A percentile compares a stretch with the other conserved stretches of the same genome.
Conservation (phyloP, 2,113 vertebrate species). For the Hippocampus zosterae region DNA sequence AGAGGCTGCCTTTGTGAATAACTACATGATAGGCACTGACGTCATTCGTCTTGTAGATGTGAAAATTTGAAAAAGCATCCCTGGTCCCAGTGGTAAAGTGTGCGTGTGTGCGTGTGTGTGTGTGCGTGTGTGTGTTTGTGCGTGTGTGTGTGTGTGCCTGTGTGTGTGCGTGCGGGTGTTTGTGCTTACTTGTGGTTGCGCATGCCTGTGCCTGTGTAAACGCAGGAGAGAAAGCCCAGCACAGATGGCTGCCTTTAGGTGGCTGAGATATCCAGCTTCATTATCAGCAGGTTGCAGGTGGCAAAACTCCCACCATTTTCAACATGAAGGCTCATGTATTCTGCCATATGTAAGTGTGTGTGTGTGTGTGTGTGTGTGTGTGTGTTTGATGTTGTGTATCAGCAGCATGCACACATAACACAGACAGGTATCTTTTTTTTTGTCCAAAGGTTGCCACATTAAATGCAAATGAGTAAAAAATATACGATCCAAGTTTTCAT, state of each 20-base stretch:
- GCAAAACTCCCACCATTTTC: conserved; percentile 39
- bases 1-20: not conserved
- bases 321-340: conserved; percentile 14
- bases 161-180: conserved; percentile 18
- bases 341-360: not conserved
- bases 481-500: no score
- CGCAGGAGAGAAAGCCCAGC: conserved; percentile 44
- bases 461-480: not conserved
- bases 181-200: conserved; percentile 10
- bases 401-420: not conserved
- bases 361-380: not conserved
- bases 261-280: conserved; percentile 62
- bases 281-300: conserved; percentile 70
- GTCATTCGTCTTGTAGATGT: not conserved
- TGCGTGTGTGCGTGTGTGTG: conserved; percentile 24
- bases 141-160: not conserved
- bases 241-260: conserved; percentile 70
- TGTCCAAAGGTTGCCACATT: not conserved
- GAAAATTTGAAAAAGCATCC: not conserved
- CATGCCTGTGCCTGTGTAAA: not conserved
- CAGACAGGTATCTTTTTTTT: not conserved
- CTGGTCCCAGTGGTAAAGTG: conserved; percentile 6
- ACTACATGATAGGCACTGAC: not conserved
- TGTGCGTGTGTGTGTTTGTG: not conserved
- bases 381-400: not conserved